phyloP scores from a whole-genome alignment of 2,113 vertebrate species.

The Callaeas wilsoni region DNA sequence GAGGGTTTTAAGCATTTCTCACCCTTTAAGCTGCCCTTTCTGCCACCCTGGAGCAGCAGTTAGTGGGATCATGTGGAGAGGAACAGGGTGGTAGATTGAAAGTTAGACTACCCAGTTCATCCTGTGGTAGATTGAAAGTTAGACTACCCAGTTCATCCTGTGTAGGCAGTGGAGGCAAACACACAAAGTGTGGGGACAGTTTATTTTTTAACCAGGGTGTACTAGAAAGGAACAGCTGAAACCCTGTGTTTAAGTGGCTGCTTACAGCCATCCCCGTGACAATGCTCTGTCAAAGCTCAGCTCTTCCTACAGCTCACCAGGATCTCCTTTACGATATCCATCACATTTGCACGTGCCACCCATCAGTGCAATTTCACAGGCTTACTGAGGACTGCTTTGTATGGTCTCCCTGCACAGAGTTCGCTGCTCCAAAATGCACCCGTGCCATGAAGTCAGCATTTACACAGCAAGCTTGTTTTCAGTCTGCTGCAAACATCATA shows the following conservation, averaged over 20 bases:
- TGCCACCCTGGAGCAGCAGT: not conserved
- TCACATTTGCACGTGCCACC: not conserved
- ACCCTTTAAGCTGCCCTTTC: not conserved
- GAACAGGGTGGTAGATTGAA: not conserved
- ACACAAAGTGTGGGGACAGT: not conserved
- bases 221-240: not conserved
- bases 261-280: not conserved
- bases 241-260: not conserved
- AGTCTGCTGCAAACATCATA: not conserved
- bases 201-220: not conserved
- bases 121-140: not conserved
- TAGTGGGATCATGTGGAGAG: not conserved
- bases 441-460: rapidly evolving
- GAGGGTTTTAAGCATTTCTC: not conserved
- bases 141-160: not conserved
- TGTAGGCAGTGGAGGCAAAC: not conserved
- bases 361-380: not conserved
- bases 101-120: not conserved
- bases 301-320: not conserved
- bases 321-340: not conserved
- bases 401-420: not conserved
- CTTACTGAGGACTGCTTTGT: not conserved
- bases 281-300: not conserved
- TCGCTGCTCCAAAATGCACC: not conserved
- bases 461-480: not conserved